These are phyloP conservation scores for Mythimna loreyi DNA, from an alignment of 2,888 invertebrate species.

Conservation along the genomic window DNA sequence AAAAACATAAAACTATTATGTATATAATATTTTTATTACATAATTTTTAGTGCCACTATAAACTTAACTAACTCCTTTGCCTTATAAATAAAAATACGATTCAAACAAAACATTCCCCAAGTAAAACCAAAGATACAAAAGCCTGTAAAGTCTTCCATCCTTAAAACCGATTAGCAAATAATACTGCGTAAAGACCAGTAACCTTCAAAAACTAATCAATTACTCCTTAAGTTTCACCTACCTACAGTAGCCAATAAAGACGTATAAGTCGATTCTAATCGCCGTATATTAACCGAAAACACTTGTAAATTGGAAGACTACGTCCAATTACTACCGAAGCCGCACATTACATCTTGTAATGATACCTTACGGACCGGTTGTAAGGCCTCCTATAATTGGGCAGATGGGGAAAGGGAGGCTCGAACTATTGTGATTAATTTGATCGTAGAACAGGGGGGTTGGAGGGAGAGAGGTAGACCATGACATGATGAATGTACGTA, in stretches of 20 bases:
- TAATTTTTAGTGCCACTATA: too few relatives aligned
- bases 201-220: constrained; percentile 4
- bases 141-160: background rate
- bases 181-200: constrained; percentile 10
- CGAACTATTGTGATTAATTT: constrained; percentile 24
- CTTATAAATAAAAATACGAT: background rate
- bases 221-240: background rate
- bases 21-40: too few relatives aligned
- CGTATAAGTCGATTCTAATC: constrained; percentile 23
- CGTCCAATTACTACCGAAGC: constrained; percentile 46
- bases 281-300: constrained; percentile 38
- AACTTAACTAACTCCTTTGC: too few relatives aligned
- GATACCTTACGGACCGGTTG: constrained; percentile 48
- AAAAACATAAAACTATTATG: too few relatives aligned
- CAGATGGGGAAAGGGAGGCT: constrained; percentile 10
- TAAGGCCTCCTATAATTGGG: constrained; percentile 61
- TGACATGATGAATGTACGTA: too few relatives aligned
- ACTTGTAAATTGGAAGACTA: constrained; percentile 50
- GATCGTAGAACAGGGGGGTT: background rate
- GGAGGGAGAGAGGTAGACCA: too few relatives aligned
- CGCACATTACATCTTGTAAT: constrained; percentile 44
- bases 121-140: background rate
- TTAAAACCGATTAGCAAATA: constrained; percentile 5
- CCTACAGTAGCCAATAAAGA: constrained; percentile 12
- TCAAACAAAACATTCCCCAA: background rate